Evolutionary conservation across 2,113 vertebrate genomes (phyloP).

Genomic region (Sardina pilchardus): DNA sequence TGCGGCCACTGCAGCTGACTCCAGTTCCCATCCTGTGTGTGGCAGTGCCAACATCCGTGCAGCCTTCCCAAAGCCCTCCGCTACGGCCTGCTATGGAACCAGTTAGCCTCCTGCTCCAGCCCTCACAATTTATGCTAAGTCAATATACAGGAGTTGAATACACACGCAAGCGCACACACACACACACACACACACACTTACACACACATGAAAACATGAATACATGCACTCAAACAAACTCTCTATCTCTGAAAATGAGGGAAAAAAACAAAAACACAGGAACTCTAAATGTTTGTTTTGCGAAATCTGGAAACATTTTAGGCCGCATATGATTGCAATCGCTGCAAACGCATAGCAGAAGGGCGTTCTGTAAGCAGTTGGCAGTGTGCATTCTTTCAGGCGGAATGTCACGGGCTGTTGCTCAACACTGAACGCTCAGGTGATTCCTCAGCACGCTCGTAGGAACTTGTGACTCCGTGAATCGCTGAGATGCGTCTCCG

Average conservation of each 20-base stretch:
- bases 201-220: background rate
- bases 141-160: background rate
- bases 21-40: background rate
- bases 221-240: background rate
- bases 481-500: background rate
- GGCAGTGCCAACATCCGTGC: background rate
- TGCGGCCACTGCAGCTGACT: background rate
- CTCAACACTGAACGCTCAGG: background rate
- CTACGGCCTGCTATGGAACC: background rate
- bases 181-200: background rate
- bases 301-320: constrained; percentile 2
- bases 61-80: background rate
- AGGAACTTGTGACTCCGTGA: background rate
- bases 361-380: background rate
- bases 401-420: background rate
- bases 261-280: background rate
- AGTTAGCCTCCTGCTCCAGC: background rate
- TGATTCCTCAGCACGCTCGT: background rate
- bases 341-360: background rate
- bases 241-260: background rate
- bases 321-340: background rate
- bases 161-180: background rate
- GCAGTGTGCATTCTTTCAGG: background rate
- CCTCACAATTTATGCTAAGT: background rate
- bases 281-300: constrained; percentile 9